Conservation (phyloP, 92 coral and sea anemone genomes). For the Virgularia gustaviana region DNA sequence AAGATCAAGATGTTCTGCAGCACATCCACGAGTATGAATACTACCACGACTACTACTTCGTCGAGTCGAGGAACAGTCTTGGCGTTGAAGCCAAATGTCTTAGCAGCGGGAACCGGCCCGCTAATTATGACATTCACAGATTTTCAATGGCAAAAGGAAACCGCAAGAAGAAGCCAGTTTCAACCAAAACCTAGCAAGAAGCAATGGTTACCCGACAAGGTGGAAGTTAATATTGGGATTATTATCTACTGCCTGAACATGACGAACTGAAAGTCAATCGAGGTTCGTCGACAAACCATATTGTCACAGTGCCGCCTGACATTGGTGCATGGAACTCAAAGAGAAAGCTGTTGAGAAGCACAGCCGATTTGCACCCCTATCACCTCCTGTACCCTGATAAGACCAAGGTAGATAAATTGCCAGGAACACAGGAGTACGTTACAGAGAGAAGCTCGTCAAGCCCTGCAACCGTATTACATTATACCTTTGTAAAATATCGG, state of each 20-base stretch:
- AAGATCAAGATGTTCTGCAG: too few species aligned
- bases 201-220: background rate
- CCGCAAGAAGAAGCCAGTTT: background rate
- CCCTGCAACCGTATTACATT: slow-evolving; percentile 22
- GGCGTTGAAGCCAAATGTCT: background rate
- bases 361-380: too few species aligned
- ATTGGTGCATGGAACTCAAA: slow-evolving; percentile 5
- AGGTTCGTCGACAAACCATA: slow-evolving; percentile 27
- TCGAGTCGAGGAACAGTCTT: background rate
- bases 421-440: slow-evolving; percentile 18
- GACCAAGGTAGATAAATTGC: slow-evolving; percentile 19
- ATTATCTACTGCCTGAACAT: slow-evolving; percentile 21
- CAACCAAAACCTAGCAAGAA: slow-evolving; percentile 1
- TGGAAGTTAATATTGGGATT: background rate
- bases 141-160: background rate
- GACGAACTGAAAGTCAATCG: slow-evolving; percentile 18
- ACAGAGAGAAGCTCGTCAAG: slow-evolving; percentile 12
- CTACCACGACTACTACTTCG: background rate
- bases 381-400: slow-evolving; percentile 22
- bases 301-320: slow-evolving; percentile 1
- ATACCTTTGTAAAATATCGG: background rate
- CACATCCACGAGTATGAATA: too few species aligned
- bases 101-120: slow-evolving; percentile 5
- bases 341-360: slow-evolving; percentile 12
- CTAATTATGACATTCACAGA: slow-evolving; percentile 1